Conservation (phyloP, 2,797 vertebrate species). For the Vespertilio murinus region DNA sequence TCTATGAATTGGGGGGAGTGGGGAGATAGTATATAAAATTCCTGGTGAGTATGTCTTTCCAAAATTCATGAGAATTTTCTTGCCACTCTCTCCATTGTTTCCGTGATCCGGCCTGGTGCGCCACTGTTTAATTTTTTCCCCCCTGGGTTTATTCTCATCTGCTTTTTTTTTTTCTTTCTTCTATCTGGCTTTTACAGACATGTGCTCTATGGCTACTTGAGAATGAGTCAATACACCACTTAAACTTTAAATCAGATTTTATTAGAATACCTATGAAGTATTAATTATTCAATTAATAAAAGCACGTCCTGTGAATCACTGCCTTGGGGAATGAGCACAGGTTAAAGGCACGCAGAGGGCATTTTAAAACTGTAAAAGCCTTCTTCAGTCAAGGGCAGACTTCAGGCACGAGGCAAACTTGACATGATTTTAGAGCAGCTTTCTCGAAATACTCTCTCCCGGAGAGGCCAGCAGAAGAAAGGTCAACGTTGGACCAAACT, state of each 20-base stretch:
- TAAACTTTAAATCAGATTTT: conserved; percentile 70
- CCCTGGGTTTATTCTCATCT: conserved; percentile 22
- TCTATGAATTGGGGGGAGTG: neutral
- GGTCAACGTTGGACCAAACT: neutral
- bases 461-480: conserved; percentile 21
- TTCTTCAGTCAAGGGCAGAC: conserved; percentile 53
- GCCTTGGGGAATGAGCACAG: conserved; percentile 35
- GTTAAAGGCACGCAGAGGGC: conserved; percentile 63
- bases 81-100: neutral
- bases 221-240: conserved; percentile 52
- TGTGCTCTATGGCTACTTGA: neutral
- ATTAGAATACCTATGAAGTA: conserved; percentile 70
- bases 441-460: conserved; percentile 41
- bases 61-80: neutral
- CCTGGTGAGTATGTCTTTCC: neutral
- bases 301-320: conserved; percentile 59
- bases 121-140: neutral
- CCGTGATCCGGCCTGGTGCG: neutral
- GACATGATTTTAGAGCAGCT: conserved; percentile 55
- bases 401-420: conserved; percentile 53
- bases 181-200: conserved; percentile 38
- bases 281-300: conserved; percentile 72
- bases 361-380: conserved; percentile 65
- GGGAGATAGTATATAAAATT: conserved; percentile 15
- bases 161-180: neutral